Percentiles rank a stretch among this genome's conserved stretches.
Evolutionary conservation across 2,888 invertebrate genomes (phyloP).

Genomic region (Drosophila anomalipes): DNA sequence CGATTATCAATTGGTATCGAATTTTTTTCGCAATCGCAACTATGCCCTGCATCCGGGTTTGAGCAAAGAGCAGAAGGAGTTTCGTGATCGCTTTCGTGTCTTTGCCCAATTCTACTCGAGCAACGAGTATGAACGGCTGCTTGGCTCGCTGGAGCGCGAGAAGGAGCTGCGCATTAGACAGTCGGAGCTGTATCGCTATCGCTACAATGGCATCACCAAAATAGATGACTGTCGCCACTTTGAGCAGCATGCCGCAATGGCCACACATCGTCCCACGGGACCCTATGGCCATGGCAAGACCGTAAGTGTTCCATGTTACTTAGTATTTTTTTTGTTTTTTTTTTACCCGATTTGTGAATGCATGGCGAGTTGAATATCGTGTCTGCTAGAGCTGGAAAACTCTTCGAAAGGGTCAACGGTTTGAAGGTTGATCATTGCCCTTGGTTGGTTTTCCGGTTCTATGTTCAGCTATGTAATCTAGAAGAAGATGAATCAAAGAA

Average conservation of each 20-base stretch:
- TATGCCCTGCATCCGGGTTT: constrained; percentile 84
- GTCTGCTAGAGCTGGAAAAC: constrained; percentile 66
- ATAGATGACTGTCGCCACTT: constrained; percentile 95
- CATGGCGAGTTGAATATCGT: constrained; percentile 85
- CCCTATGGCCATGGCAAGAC: constrained; percentile 85
- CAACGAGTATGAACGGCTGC: constrained; percentile 92
- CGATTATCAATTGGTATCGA: constrained; percentile 95
- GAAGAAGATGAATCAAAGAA: constrained; percentile 38
- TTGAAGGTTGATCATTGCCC: constrained; percentile 3
- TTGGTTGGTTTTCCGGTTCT: constrained; percentile 41
- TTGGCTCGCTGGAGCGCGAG: constrained; percentile 92
- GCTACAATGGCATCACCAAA: constrained; percentile 93
- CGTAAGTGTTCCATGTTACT: constrained; percentile 74
- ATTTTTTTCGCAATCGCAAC: constrained; percentile 90
- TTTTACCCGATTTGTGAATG: constrained; percentile 63
- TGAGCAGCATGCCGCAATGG: constrained; percentile 91
- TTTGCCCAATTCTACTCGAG: constrained; percentile 95
- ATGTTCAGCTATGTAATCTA: constrained; percentile 38
- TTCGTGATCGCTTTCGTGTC: constrained; percentile 93
- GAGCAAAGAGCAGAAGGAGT: constrained; percentile 86
- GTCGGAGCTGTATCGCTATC: constrained; percentile 92
- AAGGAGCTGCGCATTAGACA: constrained; percentile 93
- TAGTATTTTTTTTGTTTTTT: constrained; percentile 7
- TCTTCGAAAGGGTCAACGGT: neutral
- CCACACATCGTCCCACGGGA: constrained; percentile 86